These are phyloP conservation scores for Hoplodrina blanda DNA, from an alignment of 2,888 invertebrate species.

Conservation along the genomic window DNA sequence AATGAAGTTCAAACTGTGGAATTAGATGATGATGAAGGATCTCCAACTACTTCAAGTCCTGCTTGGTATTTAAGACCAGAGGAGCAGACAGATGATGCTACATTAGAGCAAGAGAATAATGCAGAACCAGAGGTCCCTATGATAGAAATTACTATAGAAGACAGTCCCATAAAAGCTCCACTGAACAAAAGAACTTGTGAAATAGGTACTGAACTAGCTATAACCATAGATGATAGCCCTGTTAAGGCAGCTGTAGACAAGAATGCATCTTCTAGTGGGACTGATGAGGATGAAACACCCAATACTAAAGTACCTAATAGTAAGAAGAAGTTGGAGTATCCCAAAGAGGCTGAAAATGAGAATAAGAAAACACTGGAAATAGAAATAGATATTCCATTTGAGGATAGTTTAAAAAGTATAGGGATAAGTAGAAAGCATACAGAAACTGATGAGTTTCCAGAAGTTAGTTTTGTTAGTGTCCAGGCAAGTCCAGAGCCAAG, in stretches of 20 bases:
- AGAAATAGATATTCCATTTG: conserved; percentile 62
- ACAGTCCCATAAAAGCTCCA: conserved; percentile 82
- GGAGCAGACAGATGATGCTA: conserved; percentile 65
- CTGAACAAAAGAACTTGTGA: conserved; percentile 69
- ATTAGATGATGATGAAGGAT: conserved; percentile 82
- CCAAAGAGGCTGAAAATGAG: conserved; percentile 60
- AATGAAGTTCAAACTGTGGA: conserved; percentile 78
- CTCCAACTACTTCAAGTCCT: conserved; percentile 68
- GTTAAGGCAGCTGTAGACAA: conserved; percentile 68
- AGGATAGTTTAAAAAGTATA: conserved; percentile 20
- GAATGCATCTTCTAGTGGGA: conserved; percentile 57
- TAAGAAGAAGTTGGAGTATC: conserved; percentile 84
- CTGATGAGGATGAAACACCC: conserved; percentile 71
- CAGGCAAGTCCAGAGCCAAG: conserved; percentile 67
- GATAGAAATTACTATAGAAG: conserved; percentile 87
- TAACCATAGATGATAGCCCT: conserved; percentile 87
- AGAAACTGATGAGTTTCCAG: conserved; percentile 9
- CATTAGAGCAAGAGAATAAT: conserved; percentile 78
- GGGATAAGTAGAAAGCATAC: not conserved
- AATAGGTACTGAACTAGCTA: conserved; percentile 75
- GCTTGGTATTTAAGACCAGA: conserved; percentile 87
- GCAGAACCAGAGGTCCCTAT: conserved; percentile 76
- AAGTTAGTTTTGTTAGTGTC: conserved; percentile 60
- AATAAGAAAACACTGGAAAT: conserved; percentile 73
- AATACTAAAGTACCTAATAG: conserved; percentile 70